Percentiles rank a stretch among this genome's conserved stretches.
These are phyloP conservation scores for Parnassius glacialis DNA, from an alignment of 2,888 invertebrate species.

Conservation along the genomic window DNA sequence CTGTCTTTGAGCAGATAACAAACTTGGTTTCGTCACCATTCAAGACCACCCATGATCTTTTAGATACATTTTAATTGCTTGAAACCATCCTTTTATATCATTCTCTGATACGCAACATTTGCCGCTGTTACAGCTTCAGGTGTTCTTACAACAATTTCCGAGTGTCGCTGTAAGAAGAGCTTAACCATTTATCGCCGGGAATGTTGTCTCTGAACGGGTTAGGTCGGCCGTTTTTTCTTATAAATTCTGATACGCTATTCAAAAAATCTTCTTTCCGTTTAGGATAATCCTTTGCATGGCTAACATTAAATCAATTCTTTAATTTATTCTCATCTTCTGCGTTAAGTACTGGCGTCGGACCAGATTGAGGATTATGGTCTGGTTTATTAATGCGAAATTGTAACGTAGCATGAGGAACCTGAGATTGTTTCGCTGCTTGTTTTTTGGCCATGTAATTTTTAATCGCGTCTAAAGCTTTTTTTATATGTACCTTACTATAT, in stretches of 20 bases:
- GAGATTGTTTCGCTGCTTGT: neutral
- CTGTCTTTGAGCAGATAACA: neutral
- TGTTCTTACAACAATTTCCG: neutral
- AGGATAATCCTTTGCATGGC: neutral
- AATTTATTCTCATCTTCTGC: neutral
- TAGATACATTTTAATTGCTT: neutral
- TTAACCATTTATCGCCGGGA: neutral
- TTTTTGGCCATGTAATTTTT: neutral
- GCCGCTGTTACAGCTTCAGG: neutral
- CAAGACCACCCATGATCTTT: neutral
- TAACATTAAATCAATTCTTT: neutral
- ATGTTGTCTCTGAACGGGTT: neutral
- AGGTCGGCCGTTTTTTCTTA: neutral
- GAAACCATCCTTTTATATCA: neutral
- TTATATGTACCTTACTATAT: neutral
- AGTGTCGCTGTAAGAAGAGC: neutral
- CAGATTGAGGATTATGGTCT: neutral
- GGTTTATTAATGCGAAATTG: neutral
- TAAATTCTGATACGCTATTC: neutral
- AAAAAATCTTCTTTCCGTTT: neutral
- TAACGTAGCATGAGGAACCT: neutral
- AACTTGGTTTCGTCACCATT: neutral
- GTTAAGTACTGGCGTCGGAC: neutral
- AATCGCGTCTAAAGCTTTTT: neutral
- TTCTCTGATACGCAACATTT: neutral